These are phyloP conservation scores for Drosophila elegans DNA, from an alignment of 1,140 invertebrate genomes.

Conservation along the genomic window DNA sequence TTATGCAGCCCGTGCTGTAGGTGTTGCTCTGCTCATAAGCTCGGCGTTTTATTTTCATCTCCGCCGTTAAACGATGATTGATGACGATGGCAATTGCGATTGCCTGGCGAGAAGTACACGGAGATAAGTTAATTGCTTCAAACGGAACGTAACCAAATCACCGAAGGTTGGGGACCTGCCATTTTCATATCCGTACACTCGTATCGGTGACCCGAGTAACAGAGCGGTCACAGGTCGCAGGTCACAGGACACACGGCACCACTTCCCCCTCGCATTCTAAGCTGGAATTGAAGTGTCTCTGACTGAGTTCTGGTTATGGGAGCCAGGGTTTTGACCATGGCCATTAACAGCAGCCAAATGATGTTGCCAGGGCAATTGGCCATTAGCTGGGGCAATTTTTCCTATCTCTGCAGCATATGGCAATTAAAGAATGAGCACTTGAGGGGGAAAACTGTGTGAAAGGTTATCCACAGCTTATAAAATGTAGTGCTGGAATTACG, in stretches of 20 bases:
- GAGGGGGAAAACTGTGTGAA: background rate
- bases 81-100: conserved; percentile 58
- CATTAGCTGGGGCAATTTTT: conserved; percentile 55
- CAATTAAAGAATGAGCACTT: conserved; percentile 32
- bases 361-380: conserved; percentile 36
- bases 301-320: conserved; percentile 6
- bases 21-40: conserved; percentile 55
- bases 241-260: background rate
- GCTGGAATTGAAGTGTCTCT: conserved; percentile 60
- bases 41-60: conserved; percentile 57
- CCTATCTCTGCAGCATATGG: conserved; percentile 55
- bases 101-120: conserved; percentile 25
- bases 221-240: conserved; percentile 1
- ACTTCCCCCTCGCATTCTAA: background rate
- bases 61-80: conserved; percentile 59
- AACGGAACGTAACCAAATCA: conserved; percentile 46
- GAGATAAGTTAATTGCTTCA: conserved; percentile 48
- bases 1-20: conserved; percentile 59
- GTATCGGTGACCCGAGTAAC: conserved; percentile 38
- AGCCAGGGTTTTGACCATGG: conserved; percentile 17
- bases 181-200: conserved; percentile 32
- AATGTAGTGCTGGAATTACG: conserved; percentile 12
- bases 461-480: conserved; percentile 11
- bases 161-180: conserved; percentile 33
- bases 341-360: conserved; percentile 50